A percentile compares a stretch with the other conserved stretches of the same genome.
phyloP scores from a whole-genome alignment of 1,140 invertebrate species.

The Eueides isabella region DNA sequence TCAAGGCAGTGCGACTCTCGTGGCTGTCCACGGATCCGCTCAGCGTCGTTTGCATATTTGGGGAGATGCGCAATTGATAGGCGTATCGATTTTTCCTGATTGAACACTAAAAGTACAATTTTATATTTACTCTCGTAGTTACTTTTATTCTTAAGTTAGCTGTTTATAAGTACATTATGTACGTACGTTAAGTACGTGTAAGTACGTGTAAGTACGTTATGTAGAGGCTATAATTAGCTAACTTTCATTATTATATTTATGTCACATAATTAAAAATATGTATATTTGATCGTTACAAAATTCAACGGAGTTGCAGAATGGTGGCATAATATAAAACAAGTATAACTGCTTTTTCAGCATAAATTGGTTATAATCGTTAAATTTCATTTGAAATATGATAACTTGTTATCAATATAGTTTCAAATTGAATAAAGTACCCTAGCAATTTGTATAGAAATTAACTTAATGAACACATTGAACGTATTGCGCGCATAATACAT shows the following conservation, averaged over 20 bases:
- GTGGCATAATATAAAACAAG: neutral
- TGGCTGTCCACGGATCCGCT: conserved; percentile 41
- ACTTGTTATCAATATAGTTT: conserved; percentile 21
- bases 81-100: conserved; percentile 17
- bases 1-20: conserved; percentile 48
- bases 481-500: conserved; percentile 68
- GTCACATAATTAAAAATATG: neutral
- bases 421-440: conserved; percentile 39
- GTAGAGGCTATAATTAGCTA: neutral
- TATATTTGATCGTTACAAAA: neutral
- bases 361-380: conserved; percentile 10
- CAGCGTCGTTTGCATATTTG: conserved; percentile 50
- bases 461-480: conserved; percentile 58
- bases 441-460: conserved; percentile 64
- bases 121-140: neutral
- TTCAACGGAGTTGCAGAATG: neutral
- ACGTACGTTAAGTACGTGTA: no score
- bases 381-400: conserved; percentile 12
- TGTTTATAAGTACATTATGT: no score
- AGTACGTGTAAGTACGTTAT: no score
- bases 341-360: neutral
- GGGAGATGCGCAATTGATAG: conserved; percentile 32
- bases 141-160: neutral
- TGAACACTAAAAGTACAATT: neutral
- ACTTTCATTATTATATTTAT: neutral